phyloP scores from a whole-genome alignment of 2,113 vertebrate species.

The Microcebus murinus region DNA sequence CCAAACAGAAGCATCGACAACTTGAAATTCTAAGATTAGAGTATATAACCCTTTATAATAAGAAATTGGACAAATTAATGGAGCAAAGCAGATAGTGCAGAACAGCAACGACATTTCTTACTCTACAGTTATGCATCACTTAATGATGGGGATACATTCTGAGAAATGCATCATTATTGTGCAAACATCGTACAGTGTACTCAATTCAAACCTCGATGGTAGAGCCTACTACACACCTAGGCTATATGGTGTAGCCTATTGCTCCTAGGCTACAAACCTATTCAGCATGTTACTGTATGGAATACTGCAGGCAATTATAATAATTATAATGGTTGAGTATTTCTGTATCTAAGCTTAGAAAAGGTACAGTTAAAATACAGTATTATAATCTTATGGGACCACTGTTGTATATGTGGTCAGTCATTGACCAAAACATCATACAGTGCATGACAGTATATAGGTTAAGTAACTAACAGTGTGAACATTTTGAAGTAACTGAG shows the following conservation, averaged over 20 bases:
- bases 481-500: neutral
- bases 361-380: neutral
- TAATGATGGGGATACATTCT: neutral
- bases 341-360: neutral
- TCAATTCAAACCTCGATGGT: neutral
- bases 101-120: neutral
- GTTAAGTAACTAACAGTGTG: neutral
- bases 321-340: no score
- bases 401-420: neutral
- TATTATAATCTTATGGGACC: neutral
- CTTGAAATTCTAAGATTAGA: neutral
- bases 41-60: neutral
- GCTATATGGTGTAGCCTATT: neutral
- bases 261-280: neutral
- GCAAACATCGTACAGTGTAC: neutral
- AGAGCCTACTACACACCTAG: neutral
- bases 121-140: neutral
- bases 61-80: constrained; percentile 1
- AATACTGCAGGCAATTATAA: neutral
- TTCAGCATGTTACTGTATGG: neutral
- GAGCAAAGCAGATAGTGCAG: neutral
- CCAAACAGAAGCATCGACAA: constrained; percentile 11
- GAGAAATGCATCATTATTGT: neutral
- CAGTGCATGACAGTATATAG: neutral
- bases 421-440: neutral